Evolutionary conservation across 53 echinoderm and acorn worm genomes (phyloP), one percentile per base, ranked within the genome.

Genomic region (Henricia sp.): DNA sequence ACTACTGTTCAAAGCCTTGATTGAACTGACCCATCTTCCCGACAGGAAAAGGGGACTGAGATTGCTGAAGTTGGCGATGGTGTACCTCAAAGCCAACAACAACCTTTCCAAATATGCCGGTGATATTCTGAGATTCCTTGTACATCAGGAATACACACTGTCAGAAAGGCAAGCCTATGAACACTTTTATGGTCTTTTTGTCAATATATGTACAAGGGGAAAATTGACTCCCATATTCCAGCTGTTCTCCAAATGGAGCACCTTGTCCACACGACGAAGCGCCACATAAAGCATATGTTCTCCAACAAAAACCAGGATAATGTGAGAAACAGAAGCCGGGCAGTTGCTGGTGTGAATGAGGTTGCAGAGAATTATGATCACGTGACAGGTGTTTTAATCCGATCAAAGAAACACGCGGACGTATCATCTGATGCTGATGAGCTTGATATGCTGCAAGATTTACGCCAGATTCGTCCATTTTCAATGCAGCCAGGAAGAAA

Each of bases 181-280:
- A 44, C 19, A 21, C 8, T 72, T 72, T 39, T 44, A 72, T 44
- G 72, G 72, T 42, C 28, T 72, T 13, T 72, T 72, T 42, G 72
- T 72, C 4, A 72, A 72, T 23, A n/a, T n/a, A n/a, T n/a, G n/a
- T n/a, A 72, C 72, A 21, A 72, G 28, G 21, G 72, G 72, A 72
- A 72, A 20, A 44, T 11, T 10, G 48, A 42, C 19, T 72, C 72
- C 14, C 50, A 46, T 26, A 44, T 72, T 20, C 37, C 72, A n/a
- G 48, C 44, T 6, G 72, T 44, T 50, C 23, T 23, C 11, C 23
- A 20, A 21, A 72, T 72, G 72, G 72, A 72, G 27, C 23, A 39
- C 40, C 6, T 44, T 3, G 50, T 72, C 6, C 17, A n/a, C 4
- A 4, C 46, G 11, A 23, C 39, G 6, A 72, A 72, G 50, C 17